Percentiles rank a stretch among this genome's conserved stretches.
These are phyloP conservation scores for Brachystomella parvula DNA, from an alignment of 1,140 invertebrate species.

Conservation along the genomic window DNA sequence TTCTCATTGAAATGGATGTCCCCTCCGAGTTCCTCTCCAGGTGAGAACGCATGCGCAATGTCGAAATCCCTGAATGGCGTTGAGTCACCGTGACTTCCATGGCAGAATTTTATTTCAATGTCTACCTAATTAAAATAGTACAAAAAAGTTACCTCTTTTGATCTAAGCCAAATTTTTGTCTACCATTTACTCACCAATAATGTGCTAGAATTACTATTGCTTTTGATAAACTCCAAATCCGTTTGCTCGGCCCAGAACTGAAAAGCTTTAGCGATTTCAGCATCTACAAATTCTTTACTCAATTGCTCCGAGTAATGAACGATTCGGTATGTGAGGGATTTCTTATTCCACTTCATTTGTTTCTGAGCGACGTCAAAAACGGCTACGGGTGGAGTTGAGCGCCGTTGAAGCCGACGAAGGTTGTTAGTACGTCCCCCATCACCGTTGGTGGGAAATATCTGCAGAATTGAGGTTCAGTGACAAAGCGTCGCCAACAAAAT, in stretches of 20 bases:
- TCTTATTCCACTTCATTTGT: background rate
- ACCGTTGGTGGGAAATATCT: no score
- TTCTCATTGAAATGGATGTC: slow-evolving; percentile 11
- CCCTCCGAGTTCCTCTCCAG: background rate
- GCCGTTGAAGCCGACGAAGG: no score
- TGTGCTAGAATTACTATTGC: background rate
- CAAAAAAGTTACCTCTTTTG: background rate
- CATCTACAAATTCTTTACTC: background rate
- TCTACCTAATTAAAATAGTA: background rate
- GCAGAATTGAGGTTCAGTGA: no score
- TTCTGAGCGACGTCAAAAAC: background rate
- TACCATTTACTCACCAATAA: background rate
- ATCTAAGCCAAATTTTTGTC: background rate
- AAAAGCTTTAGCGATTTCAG: slow-evolving; percentile 2
- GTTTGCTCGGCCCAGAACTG: background rate
- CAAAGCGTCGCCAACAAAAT: no score
- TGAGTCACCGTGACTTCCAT: background rate
- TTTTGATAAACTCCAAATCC: slow-evolving; percentile 2
- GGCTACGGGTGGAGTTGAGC: background rate
- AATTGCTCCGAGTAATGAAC: background rate
- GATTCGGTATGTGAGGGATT: background rate
- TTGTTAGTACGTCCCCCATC: no score
- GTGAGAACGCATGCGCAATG: background rate
- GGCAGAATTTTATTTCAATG: slow-evolving; percentile 3
- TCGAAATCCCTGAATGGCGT: background rate